These are phyloP conservation scores for Ips nitidus DNA, from an alignment of 1,140 invertebrate species.

Conservation along the genomic window DNA sequence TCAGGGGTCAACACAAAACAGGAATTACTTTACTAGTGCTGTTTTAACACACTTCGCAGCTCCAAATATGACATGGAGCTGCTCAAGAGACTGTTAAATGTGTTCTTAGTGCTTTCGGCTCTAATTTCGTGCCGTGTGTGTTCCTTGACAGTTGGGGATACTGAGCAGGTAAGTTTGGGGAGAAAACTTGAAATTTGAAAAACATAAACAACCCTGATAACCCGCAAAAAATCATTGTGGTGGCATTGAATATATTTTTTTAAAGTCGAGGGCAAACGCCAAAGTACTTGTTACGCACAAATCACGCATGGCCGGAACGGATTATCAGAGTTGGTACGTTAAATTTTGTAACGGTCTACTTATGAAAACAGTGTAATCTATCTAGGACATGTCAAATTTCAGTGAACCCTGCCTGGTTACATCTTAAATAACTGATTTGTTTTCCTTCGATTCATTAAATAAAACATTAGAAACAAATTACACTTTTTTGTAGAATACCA, in stretches of 20 bases:
- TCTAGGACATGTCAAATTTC: constrained; percentile 32
- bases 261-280: no score
- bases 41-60: constrained; percentile 19
- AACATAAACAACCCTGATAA: no score
- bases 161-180: constrained; percentile 10
- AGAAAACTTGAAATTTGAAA: no score
- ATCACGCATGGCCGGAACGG: background rate
- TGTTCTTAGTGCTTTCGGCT: constrained; percentile 34
- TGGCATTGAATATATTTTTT: no score
- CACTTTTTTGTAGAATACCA: constrained; percentile 28
- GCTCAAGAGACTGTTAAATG: constrained; percentile 28
- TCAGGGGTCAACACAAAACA: constrained; percentile 47
- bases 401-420: constrained; percentile 16
- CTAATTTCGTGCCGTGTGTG: no score
- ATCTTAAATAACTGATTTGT: background rate
- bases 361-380: constrained; percentile 25
- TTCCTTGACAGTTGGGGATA: constrained; percentile 13
- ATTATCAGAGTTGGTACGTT: background rate
- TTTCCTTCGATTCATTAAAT: no score
- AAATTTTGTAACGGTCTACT: constrained; percentile 16
- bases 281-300: background rate
- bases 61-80: constrained; percentile 37
- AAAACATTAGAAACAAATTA: no score
- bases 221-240: no score
- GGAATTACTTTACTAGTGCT: constrained; percentile 45